These are phyloP conservation scores for Istiophorus platypterus DNA, from an alignment of 2,113 vertebrate genomes.

Conservation along the genomic window DNA sequence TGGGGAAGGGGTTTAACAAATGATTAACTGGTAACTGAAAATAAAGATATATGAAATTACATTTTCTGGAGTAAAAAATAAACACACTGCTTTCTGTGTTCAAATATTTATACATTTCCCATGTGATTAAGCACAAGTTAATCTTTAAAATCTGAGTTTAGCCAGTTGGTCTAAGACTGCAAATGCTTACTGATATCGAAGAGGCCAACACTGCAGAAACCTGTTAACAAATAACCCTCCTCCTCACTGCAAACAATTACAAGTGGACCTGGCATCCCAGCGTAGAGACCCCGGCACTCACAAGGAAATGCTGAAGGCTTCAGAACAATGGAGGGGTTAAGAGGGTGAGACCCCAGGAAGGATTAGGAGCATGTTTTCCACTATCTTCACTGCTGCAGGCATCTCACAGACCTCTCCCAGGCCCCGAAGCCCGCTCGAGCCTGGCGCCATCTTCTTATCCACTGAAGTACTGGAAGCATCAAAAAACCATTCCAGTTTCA, in stretches of 20 bases:
- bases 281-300: conserved; percentile 41
- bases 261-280: conserved; percentile 69
- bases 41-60: background rate
- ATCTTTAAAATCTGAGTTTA: conserved; percentile 14
- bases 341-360: conserved; percentile 76
- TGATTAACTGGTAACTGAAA: background rate
- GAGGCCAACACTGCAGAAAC: conserved; percentile 30
- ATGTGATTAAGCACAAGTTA: background rate
- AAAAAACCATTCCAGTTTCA: conserved; percentile 30
- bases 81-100: background rate
- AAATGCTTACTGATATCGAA: conserved; percentile 22
- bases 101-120: background rate
- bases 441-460: conserved; percentile 65
- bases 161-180: conserved; percentile 5
- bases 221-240: conserved; percentile 36
- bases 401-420: conserved; percentile 61
- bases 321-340: conserved; percentile 77
- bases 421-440: conserved; percentile 31
- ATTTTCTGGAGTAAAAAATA: background rate
- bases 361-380: conserved; percentile 76
- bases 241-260: conserved; percentile 64
- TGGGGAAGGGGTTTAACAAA: background rate
- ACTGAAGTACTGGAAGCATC: conserved; percentile 60
- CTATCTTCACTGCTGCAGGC: conserved; percentile 76
- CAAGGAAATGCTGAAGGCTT: conserved; percentile 69